Evolutionary conservation across 2,113 vertebrate species (phyloP).

Genomic region (Tychaedon coryphoeus): DNA sequence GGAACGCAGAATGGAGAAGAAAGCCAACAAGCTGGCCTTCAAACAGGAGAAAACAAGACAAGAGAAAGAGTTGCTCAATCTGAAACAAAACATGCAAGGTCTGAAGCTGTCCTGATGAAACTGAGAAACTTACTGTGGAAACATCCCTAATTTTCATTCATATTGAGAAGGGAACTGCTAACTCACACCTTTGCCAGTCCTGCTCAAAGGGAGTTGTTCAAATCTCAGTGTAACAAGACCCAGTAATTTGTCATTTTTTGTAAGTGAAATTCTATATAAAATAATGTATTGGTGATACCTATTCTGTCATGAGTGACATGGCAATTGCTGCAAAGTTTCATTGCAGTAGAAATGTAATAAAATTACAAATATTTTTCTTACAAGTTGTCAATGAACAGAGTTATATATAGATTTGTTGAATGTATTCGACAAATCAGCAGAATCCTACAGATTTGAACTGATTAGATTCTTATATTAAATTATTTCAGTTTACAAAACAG

Average conservation of each 20-base stretch:
- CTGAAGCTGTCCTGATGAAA: constrained; percentile 82
- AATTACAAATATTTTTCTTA: neutral
- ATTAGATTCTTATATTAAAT: neutral
- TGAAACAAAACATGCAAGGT: constrained; percentile 85
- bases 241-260: neutral
- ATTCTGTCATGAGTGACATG: neutral
- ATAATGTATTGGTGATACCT: neutral
- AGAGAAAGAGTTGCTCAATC: constrained; percentile 86
- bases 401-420: neutral
- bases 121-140: neutral
- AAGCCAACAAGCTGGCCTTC: constrained; percentile 89
- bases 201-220: neutral
- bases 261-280: neutral
- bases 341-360: neutral
- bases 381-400: neutral
- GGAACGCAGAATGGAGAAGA: constrained; percentile 92
- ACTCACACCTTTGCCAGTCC: neutral
- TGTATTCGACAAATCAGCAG: neutral
- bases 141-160: neutral
- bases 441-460: neutral
- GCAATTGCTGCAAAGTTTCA: neutral
- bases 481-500: neutral
- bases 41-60: constrained; percentile 88
- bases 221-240: neutral
- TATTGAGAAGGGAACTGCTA: neutral